These are phyloP conservation scores for Patella ulyssiponensis DNA, from an alignment of 2,888 invertebrate species.

Conservation along the genomic window DNA sequence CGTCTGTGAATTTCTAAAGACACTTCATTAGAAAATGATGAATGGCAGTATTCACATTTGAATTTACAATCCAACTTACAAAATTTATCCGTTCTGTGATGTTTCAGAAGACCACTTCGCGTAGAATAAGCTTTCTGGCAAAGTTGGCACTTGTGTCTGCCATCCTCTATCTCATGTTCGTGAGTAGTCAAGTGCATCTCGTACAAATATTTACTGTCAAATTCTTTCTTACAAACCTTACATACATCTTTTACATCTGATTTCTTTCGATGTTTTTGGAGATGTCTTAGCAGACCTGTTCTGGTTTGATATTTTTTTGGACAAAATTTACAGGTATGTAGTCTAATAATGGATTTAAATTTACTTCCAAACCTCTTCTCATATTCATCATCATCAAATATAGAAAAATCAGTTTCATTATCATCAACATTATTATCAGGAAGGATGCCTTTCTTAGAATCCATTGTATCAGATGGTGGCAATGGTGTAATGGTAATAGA, in stretches of 20 bases:
- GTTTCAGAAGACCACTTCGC: slow-evolving; percentile 12
- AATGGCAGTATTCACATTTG: neutral
- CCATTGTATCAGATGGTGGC: too few species aligned
- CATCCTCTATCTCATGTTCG: neutral
- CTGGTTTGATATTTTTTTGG: neutral
- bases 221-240: slow-evolving; percentile 8
- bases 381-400: too few species aligned
- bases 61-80: neutral
- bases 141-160: slow-evolving; percentile 8
- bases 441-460: too few species aligned
- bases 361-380: too few species aligned
- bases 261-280: neutral
- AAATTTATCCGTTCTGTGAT: slow-evolving; percentile 8
- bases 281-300: neutral
- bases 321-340: neutral
- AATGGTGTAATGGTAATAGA: too few species aligned
- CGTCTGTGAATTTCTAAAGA: neutral
- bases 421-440: too few species aligned
- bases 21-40: neutral
- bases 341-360: too few species aligned
- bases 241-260: slow-evolving; percentile 6
- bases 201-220: neutral
- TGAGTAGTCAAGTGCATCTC: slow-evolving; percentile 5
- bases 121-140: slow-evolving; percentile 9
- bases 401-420: too few species aligned